phyloP scores from a whole-genome alignment of 2,888 invertebrate species.

The Drosophila infuscata region DNA sequence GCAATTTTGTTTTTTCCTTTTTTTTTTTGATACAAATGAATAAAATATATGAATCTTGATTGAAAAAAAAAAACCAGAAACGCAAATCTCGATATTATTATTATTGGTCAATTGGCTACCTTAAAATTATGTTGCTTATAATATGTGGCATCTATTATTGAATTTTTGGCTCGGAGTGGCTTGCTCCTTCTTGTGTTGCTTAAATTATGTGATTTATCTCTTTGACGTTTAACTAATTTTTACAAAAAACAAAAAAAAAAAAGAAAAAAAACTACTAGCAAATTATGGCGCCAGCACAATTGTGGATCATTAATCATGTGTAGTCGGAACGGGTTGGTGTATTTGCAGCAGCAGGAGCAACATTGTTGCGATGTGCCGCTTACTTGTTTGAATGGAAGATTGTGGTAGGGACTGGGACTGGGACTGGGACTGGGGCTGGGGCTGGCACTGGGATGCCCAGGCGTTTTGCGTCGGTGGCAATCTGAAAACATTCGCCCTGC shows the following conservation, averaged over 20 bases:
- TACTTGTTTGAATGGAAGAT: constrained; percentile 36
- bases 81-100: neutral
- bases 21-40: constrained; percentile 9
- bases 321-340: constrained; percentile 42
- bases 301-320: constrained; percentile 56
- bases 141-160: neutral
- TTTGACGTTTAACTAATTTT: constrained; percentile 51
- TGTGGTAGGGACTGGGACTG: neutral
- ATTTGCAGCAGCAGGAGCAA: constrained; percentile 50
- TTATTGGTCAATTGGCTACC: neutral
- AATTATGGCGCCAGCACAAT: constrained; percentile 61
- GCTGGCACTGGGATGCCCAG: constrained; percentile 54
- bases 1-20: constrained; percentile 23
- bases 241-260: constrained; percentile 25
- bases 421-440: constrained; percentile 4
- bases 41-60: constrained; percentile 2
- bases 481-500: constrained; percentile 69
- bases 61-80: neutral
- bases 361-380: constrained; percentile 55
- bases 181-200: constrained; percentile 23
- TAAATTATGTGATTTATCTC: constrained; percentile 48
- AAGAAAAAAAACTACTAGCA: constrained; percentile 19
- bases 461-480: constrained; percentile 70
- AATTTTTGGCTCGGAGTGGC: neutral
- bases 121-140: neutral